Percentiles rank a stretch among this genome's conserved stretches.
phyloP scores from a whole-genome alignment of 2,888 invertebrate genomes.

The Camponotus fellah region DNA sequence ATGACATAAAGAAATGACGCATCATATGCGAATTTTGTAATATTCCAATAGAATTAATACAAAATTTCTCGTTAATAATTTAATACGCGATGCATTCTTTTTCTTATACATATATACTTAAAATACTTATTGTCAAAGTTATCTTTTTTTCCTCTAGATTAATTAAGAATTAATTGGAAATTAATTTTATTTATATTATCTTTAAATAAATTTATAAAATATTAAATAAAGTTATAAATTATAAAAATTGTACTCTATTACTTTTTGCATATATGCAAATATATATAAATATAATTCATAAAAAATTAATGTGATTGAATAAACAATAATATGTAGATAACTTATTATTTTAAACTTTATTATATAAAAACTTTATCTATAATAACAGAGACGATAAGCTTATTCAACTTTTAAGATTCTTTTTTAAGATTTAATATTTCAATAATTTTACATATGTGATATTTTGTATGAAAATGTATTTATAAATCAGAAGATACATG shows the following conservation, averaged over 20 bases:
- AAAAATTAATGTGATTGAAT: background rate
- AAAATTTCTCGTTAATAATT: too few relatives aligned
- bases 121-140: too few relatives aligned
- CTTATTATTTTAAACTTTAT: constrained; percentile 1
- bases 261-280: background rate
- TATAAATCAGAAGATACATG: constrained; percentile 9
- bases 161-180: background rate
- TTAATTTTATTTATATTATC: background rate
- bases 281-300: background rate
- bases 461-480: constrained; percentile 22
- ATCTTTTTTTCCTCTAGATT: too few relatives aligned
- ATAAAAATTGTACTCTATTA: background rate
- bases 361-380: too few relatives aligned
- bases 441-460: constrained; percentile 8
- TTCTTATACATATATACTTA: too few relatives aligned
- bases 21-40: too few relatives aligned
- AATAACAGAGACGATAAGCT: background rate
- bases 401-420: background rate
- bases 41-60: too few relatives aligned
- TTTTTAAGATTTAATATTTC: background rate
- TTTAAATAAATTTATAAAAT: background rate
- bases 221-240: background rate
- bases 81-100: too few relatives aligned
- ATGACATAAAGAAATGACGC: background rate
- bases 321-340: background rate